phyloP scores from a whole-genome alignment of 2,888 invertebrate genomes.

The Steinernema hermaphroditum region DNA sequence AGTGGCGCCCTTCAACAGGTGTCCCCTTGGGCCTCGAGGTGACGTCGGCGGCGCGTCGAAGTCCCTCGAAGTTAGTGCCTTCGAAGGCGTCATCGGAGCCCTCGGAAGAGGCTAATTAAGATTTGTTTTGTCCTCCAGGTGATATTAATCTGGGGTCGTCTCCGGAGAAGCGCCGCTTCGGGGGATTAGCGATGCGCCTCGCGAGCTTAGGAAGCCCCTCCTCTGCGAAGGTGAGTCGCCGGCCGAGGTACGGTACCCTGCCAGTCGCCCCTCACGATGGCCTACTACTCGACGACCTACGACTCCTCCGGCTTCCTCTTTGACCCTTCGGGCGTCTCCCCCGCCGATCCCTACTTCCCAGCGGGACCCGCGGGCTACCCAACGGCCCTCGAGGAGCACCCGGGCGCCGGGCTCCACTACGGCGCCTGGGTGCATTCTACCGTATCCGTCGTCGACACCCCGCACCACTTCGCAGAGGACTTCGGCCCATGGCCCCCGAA shows the following conservation, averaged over 20 bases:
- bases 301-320: slow-evolving; percentile 13
- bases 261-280: not conserved
- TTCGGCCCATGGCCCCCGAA: slow-evolving; percentile 20
- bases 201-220: not conserved
- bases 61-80: no score
- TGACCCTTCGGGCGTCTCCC: not conserved
- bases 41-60: no score
- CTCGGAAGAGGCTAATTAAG: not conserved
- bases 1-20: slow-evolving; percentile 8
- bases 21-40: not conserved
- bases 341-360: not conserved
- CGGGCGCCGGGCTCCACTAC: not conserved
- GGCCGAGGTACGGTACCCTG: not conserved
- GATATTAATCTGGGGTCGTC: slow-evolving; percentile 14
- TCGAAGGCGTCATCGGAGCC: not conserved
- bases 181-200: slow-evolving; percentile 13
- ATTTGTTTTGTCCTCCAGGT: not conserved
- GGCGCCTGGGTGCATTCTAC: not conserved
- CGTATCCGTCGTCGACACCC: not conserved
- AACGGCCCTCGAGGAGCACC: not conserved
- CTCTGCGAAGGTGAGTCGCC: not conserved
- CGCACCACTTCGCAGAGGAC: slow-evolving; percentile 1
- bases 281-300: slow-evolving; percentile 5
- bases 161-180: not conserved
- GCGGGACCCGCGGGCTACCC: not conserved